A percentile compares a stretch with the other conserved stretches of the same genome.
phyloP scores from a whole-genome alignment of 2,797 vertebrate genomes.

The Notoglanidium macrostoma region DNA sequence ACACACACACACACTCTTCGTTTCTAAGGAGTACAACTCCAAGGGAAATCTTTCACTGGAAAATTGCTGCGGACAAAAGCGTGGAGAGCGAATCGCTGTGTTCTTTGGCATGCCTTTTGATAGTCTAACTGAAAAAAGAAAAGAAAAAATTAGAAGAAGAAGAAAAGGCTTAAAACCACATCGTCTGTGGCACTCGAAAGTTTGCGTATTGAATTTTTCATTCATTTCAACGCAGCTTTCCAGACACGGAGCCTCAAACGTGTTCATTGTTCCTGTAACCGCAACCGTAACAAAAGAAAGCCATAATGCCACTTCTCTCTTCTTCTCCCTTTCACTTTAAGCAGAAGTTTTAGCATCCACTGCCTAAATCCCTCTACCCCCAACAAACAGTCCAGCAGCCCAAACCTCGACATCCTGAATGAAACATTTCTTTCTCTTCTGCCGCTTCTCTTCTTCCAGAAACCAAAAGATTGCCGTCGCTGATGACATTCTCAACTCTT shows the following conservation, averaged over 20 bases:
- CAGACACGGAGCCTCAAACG: neutral
- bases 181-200: neutral
- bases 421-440: neutral
- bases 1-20: constrained; percentile 46
- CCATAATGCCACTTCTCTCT: neutral
- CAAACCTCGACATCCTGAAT: neutral
- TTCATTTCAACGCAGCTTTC: neutral
- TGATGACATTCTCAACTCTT: neutral
- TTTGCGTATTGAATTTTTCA: neutral
- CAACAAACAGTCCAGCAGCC: no score
- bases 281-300: constrained; percentile 15
- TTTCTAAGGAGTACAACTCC: constrained; percentile 61
- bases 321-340: constrained; percentile 19
- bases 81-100: constrained; percentile 47
- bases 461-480: neutral
- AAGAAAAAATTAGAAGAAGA: neutral
- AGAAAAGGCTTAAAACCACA: neutral
- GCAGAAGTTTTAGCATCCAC: neutral
- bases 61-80: constrained; percentile 53
- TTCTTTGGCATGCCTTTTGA: neutral
- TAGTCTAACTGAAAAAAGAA: neutral
- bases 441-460: neutral
- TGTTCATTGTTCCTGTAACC: neutral
- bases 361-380: neutral
- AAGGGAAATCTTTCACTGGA: constrained; percentile 56